These are phyloP conservation scores for Drosophila cardini DNA, from an alignment of 1,140 invertebrate species.

Conservation along the genomic window DNA sequence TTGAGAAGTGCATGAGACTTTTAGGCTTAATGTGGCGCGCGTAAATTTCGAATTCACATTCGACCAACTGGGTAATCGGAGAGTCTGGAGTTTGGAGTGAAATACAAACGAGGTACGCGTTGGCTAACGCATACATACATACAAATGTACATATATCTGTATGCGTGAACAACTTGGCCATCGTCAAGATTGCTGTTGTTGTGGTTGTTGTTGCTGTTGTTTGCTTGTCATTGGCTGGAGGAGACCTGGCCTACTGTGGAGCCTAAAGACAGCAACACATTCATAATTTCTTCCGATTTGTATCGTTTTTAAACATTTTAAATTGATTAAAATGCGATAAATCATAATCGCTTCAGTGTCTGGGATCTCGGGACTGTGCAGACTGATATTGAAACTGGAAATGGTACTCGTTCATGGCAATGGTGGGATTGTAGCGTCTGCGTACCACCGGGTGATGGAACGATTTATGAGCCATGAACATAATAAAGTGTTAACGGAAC, in stretches of 20 bases:
- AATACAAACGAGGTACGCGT: conserved; percentile 79
- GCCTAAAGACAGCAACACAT: conserved; percentile 80
- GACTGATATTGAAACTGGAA: conserved; percentile 2
- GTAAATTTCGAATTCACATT: conserved; percentile 59
- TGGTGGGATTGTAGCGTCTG: conserved; percentile 18
- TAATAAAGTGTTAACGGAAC: conserved; percentile 85
- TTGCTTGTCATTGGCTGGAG: conserved; percentile 48
- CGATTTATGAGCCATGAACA: conserved; percentile 82
- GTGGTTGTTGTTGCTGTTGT: conserved; percentile 39
- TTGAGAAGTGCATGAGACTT: conserved; percentile 35
- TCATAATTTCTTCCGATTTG: conserved; percentile 83
- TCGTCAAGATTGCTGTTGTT: conserved; percentile 41
- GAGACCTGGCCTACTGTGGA: conserved; percentile 73
- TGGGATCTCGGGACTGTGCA: conserved; percentile 17
- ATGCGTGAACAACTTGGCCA: conserved; percentile 45
- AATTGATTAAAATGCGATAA: conserved; percentile 84
- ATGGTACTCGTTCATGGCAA: neutral
- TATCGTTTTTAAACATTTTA: conserved; percentile 84
- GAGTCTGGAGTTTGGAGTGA: conserved; percentile 63
- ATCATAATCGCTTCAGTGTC: conserved; percentile 75
- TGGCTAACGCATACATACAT: conserved; percentile 65
- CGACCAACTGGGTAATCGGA: conserved; percentile 61
- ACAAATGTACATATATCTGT: neutral
- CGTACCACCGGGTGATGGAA: conserved; percentile 71
- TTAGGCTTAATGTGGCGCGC: conserved; percentile 61